Evolutionary conservation across 2,797 vertebrate species (phyloP).

Genomic region (Paedocypris micromegethes): DNA sequence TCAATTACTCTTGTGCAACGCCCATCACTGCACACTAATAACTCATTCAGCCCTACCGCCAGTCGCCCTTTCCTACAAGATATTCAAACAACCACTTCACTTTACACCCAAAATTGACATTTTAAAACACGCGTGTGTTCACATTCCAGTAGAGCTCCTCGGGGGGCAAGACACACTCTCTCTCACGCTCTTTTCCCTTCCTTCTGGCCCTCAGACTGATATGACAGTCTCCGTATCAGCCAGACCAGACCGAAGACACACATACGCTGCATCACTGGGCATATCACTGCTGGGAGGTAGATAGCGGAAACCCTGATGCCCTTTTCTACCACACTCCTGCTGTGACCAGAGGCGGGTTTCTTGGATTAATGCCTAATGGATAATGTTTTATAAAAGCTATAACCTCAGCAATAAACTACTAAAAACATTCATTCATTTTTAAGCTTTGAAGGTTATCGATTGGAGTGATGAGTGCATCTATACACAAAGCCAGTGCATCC

Average conservation of each 20-base stretch:
- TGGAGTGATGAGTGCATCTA: neutral
- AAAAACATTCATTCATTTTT: constrained; percentile 16
- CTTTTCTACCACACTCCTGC: constrained; percentile 14
- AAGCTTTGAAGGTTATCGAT: constrained; percentile 14
- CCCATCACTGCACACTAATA: constrained; percentile 59
- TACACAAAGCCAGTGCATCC: neutral
- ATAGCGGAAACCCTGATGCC: constrained; percentile 27
- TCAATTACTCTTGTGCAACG: constrained; percentile 68
- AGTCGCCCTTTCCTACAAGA: constrained; percentile 23
- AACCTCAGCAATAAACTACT: constrained; percentile 22
- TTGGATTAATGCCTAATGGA: constrained; percentile 19
- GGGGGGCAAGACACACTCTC: neutral
- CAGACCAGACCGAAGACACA: constrained; percentile 11
- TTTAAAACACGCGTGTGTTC: constrained; percentile 15
- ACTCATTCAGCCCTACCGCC: constrained; percentile 57
- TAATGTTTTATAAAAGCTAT: constrained; percentile 10
- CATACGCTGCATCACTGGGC: constrained; percentile 17
- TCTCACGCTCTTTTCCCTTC: neutral
- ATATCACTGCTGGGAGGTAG: constrained; percentile 31
- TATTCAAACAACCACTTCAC: constrained; percentile 16
- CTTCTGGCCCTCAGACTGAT: constrained; percentile 19
- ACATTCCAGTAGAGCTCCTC: neutral
- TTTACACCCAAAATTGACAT: constrained; percentile 8
- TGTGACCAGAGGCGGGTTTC: constrained; percentile 17
- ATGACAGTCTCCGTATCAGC: constrained; percentile 32